Percentiles rank a stretch among this genome's conserved stretches.
phyloP scores from a whole-genome alignment of 1,140 invertebrate genomes.

The Leptinotarsa texana region DNA sequence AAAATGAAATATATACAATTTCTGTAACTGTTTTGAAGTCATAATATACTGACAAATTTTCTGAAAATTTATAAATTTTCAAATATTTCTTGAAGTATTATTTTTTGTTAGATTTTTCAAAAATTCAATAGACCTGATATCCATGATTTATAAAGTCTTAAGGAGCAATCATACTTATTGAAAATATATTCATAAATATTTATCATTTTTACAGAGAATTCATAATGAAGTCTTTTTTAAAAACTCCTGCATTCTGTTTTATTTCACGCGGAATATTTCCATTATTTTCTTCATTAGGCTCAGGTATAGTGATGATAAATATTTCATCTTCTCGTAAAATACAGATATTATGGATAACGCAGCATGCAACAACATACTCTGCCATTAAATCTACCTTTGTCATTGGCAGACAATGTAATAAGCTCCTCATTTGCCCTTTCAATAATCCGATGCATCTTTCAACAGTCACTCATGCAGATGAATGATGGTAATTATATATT shows the following conservation, averaged over 20 bases:
- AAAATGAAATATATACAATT: constrained; percentile 24
- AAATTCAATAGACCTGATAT: constrained; percentile 3
- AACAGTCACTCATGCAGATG: constrained; percentile 26
- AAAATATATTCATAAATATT: constrained; percentile 7
- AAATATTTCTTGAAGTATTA: background rate
- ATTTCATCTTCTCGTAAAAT: no score
- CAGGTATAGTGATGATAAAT: constrained; percentile 26
- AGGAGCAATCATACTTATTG: no score
- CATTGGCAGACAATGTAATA: no score
- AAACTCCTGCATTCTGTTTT: constrained; percentile 26
- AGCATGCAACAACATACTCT: no score
- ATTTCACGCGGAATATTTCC: constrained; percentile 26
- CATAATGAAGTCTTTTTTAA: constrained; percentile 26
- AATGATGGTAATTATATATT: constrained; percentile 29
- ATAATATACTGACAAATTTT: constrained; percentile 9
- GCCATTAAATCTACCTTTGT: no score
- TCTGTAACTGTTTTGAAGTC: constrained; percentile 10
- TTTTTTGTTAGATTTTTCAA: constrained; percentile 24
- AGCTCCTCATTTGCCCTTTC: no score
- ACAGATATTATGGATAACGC: no score
- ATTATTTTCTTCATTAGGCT: constrained; percentile 30
- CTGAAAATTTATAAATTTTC: constrained; percentile 14
- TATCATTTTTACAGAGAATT: constrained; percentile 30
- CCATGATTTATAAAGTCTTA: background rate
- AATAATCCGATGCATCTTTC: no score